Base-by-base conservation (phyloP, 2,888 invertebrate species). In the Brenthis ino region DNA sequence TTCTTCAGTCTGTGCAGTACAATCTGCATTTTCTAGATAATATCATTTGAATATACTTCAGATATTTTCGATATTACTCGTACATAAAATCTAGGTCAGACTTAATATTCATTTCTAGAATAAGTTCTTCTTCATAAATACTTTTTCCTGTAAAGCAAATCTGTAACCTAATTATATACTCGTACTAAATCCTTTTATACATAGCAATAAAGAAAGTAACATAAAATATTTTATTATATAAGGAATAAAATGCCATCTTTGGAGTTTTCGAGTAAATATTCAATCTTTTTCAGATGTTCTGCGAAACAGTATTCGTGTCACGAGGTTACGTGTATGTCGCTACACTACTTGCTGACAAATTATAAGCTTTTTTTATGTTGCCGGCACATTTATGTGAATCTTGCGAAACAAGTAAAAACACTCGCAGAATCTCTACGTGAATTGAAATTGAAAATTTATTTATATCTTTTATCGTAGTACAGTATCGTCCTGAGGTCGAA, bases 231-330 rank as follows among this genome's bases (percentile, higher is more conserved):
- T 58, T 58, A 14, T 63, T 37, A 53, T 8, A 53, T 63, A 37
- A 63, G 11, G 20, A 1, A 33, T 53, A 16, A 63, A 63, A 67
- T 67, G 28, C 72, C 77, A 76, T 68, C 68, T 67, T 64, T 72
- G 64, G 64, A 37, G 4, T 47, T 65, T 66, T 61, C 56, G 56
- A 56, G 37, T 60, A 58, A 58, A 48, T 55, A 48, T 55, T 56
- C 24, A 28, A 60, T 55, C 51, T 53, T 50, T 65, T 65, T 56
- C 58, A 55, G 60, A 47, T 53, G 28, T 55, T 61, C 64, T 57
- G 55, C 65, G 75, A 75, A 76, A 70, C 68, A 63, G 72, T 68
- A 75, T 72, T 76, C 68, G 71, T 70, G 76, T 72, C 75, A 74
- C 64, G 71, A 54, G 65, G 57, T 71, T 68, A 64, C 54, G 70